Evolutionary conservation across 2,888 invertebrate genomes (phyloP), one percentile per base, ranked within the genome.

Genomic region (Gymnocheta viridis): DNA sequence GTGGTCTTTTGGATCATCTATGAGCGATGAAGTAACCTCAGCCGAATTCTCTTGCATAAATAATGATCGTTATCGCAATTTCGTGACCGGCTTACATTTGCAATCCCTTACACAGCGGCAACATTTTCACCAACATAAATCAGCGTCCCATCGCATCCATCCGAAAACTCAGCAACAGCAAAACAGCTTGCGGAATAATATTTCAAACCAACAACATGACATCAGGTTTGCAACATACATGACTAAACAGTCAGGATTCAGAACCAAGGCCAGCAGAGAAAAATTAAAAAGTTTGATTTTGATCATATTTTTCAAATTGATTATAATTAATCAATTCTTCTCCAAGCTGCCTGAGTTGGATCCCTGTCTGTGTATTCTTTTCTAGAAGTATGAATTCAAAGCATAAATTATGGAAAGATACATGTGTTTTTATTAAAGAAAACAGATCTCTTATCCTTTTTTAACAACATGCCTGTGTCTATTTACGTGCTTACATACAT

Each of bases 21-120:
- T 81, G 17, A 76, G 35, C 32, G 81, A 76, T 22, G 81, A 81
- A 35, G 62, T 51, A 41, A 32, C 49, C 0, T 69, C 81, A 2
- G 27, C 60, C 2, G 81, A 81, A 54, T 74, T 81, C 29, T 54
- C 60, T 22, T 62, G 81, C 22, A 49, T 74, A 38, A 81, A 76
- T 17, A 76, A 56, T 56, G 74, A 76, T 47, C 74, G 74, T 22
- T 81, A 81, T 69, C 74, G 74, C 1, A 76, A 56, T 22, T 81
- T 81, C 1, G 69, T 81, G 12, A 62, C 74, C 1, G 81, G 81
- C 0, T 76, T 81, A 47, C 81, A 81, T 47, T 56, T 81, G 24
- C 81, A 81, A 22, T 81, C 81, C 0, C 10, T 81, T 17, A 62
- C 81, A 1, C 81, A 81, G 44, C 69, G 79, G 2, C 79, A 81